Percentiles rank a stretch among this genome's conserved stretches.
phyloP scores from a whole-genome alignment of 2,888 invertebrate genomes.

The Caenorhabditis sulstoni region DNA sequence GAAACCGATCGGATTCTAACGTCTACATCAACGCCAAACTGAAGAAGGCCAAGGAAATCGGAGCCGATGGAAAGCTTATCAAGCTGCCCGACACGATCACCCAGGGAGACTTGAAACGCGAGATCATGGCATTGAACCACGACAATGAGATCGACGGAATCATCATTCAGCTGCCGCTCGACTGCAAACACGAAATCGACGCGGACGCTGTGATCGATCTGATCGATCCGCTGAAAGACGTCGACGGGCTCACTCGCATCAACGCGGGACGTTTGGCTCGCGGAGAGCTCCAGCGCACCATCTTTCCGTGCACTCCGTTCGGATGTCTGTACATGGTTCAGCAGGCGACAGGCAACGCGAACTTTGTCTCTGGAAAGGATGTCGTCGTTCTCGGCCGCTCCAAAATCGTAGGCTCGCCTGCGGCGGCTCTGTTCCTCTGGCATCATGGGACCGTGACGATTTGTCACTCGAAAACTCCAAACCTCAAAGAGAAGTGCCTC shows the following conservation, averaged over 20 bases:
- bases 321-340: slow-evolving; percentile 95
- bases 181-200: slow-evolving; percentile 89
- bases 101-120: slow-evolving; percentile 83
- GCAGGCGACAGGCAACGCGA: slow-evolving; percentile 79
- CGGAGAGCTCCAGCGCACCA: slow-evolving; percentile 87
- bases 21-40: slow-evolving; percentile 98
- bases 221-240: slow-evolving; percentile 85
- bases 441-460: slow-evolving; percentile 96
- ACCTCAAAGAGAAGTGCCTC: slow-evolving; percentile 75
- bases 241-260: slow-evolving; percentile 83
- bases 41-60: slow-evolving; percentile 92
- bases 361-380: slow-evolving; percentile 80
- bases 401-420: slow-evolving; percentile 97
- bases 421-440: slow-evolving; percentile 95
- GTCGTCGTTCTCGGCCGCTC: slow-evolving; percentile 97
- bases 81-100: slow-evolving; percentile 88
- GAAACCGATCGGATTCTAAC: slow-evolving; percentile 95
- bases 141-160: slow-evolving; percentile 85
- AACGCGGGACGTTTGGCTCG: slow-evolving; percentile 94
- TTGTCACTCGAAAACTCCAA: slow-evolving; percentile 92
- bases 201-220: slow-evolving; percentile 86
- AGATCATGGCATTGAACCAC: slow-evolving; percentile 88
- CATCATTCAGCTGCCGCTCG: slow-evolving; percentile 86
- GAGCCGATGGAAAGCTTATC: slow-evolving; percentile 86
- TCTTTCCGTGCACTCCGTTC: slow-evolving; percentile 96